Evolutionary conservation across 2,888 invertebrate genomes (phyloP).

Genomic region (Coenonympha arcania): DNA sequence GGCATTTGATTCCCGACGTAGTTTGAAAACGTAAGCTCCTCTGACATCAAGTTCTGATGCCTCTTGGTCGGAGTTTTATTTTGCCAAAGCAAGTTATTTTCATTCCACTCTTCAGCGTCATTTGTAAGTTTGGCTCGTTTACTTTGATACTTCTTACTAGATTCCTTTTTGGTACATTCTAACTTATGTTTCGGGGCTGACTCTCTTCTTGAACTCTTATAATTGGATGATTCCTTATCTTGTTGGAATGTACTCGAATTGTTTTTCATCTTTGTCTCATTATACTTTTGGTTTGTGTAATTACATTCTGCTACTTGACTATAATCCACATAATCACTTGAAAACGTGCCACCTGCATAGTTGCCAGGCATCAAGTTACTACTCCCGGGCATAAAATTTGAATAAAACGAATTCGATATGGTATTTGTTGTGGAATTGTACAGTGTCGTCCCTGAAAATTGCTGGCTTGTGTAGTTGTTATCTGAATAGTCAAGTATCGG

Average conservation of each 20-base stretch:
- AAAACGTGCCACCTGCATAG: constrained; percentile 55
- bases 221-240: constrained; percentile 50
- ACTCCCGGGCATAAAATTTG: constrained; percentile 63
- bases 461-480: constrained; percentile 57
- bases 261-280: constrained; percentile 62
- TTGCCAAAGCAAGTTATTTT: constrained; percentile 59
- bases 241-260: constrained; percentile 48
- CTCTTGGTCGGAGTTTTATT: constrained; percentile 53
- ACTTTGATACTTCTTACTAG: constrained; percentile 61
- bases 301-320: constrained; percentile 62
- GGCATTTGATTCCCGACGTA: constrained; percentile 62
- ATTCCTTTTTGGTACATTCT: constrained; percentile 67
- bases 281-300: constrained; percentile 62
- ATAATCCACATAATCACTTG: constrained; percentile 64
- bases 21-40: constrained; percentile 60
- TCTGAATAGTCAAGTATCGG: constrained; percentile 64
- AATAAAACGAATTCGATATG: constrained; percentile 65
- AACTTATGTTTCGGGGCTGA: constrained; percentile 63
- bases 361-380: constrained; percentile 61
- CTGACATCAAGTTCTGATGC: constrained; percentile 53
- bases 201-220: constrained; percentile 58
- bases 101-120: constrained; percentile 63
- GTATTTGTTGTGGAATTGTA: constrained; percentile 66
- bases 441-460: constrained; percentile 61
- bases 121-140: constrained; percentile 54